Evolutionary conservation across 2,797 vertebrate genomes (phyloP), one percentile per base, ranked within the genome.

Genomic region (Pipistrellus kuhlii): DNA sequence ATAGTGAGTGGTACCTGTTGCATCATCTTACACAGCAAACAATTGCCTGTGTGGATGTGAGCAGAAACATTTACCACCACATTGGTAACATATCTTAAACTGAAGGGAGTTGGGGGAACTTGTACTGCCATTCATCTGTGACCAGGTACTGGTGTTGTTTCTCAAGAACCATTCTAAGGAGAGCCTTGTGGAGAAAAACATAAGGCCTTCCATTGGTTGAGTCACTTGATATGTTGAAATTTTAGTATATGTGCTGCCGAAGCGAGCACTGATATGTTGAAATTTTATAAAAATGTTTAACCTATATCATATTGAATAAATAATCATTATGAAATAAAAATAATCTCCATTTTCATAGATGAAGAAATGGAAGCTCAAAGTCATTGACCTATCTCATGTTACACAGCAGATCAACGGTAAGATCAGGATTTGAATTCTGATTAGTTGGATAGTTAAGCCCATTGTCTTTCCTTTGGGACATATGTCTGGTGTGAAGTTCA

Each of bases 261-360:
- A n/a, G n/a, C n/a, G n/a, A n/a, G n/a, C n/a, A n/a, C n/a, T 53
- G 44, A 27, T 75, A 86, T 38, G 81, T 89, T 59, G 85, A 72
- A 71, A 87, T 66, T 75, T 93, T 69, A 88, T 30, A 66, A 95
- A 90, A 86, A 23, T 68, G 18, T 6, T 91, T 69, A 38, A 7
- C 81, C 30, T 85, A 38, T 85, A 51, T 66, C 75, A 85, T 80
- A 12, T 41, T 46, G 75, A 15, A 41, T 32, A 80, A 38, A 35
- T 77, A 21, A 14, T 85, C 32, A 51, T 5, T 53, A 8, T 18
- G 7, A 55, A 71, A 20, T 51, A 32, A 14, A 35, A 25, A 25
- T 62, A 30, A n/a, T 46, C 32, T 80, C 46, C 46, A 18, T 38
- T 55, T 94, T 90, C 32, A 83, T n/a, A 48, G 66, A n/a, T 69